Conservation (phyloP, 2,113 vertebrate species). For the Synchiropus splendidus region DNA sequence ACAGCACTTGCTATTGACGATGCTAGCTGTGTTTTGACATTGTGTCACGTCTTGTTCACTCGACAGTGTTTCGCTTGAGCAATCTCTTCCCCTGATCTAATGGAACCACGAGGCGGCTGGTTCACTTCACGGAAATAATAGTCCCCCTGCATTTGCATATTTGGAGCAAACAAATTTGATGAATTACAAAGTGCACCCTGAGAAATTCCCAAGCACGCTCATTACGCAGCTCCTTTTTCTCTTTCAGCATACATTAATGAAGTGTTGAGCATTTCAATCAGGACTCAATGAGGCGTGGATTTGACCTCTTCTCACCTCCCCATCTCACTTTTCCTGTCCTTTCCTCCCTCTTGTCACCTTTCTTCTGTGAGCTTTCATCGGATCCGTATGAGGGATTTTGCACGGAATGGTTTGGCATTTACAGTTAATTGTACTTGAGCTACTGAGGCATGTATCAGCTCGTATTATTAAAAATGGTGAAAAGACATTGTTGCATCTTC, state of each 20-base stretch:
- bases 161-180: slow-evolving; percentile 46
- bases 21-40: slow-evolving; percentile 32
- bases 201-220: too few species aligned
- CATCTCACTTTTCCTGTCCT: slow-evolving; percentile 16
- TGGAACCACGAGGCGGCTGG: slow-evolving; percentile 8
- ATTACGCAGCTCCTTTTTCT: slow-evolving; percentile 5
- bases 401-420: background rate
- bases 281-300: slow-evolving; percentile 54
- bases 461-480: background rate
- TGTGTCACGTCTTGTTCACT: slow-evolving; percentile 3
- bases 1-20: background rate
- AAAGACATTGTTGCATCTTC: too few species aligned
- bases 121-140: slow-evolving; percentile 29
- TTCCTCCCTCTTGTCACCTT: slow-evolving; percentile 16
- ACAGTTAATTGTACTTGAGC: too few species aligned
- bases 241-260: slow-evolving; percentile 43
- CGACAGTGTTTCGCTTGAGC: slow-evolving; percentile 1
- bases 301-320: slow-evolving; percentile 30
- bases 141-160: slow-evolving; percentile 33
- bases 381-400: too few species aligned
- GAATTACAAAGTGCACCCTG: slow-evolving; percentile 36
- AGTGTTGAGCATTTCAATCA: slow-evolving; percentile 31
- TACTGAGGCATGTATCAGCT: background rate
- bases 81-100: slow-evolving; percentile 21
- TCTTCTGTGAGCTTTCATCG: slow-evolving; percentile 4